Base-by-base conservation (phyloP, 2,113 vertebrate species). In the Otocyon megalotis region DNA sequence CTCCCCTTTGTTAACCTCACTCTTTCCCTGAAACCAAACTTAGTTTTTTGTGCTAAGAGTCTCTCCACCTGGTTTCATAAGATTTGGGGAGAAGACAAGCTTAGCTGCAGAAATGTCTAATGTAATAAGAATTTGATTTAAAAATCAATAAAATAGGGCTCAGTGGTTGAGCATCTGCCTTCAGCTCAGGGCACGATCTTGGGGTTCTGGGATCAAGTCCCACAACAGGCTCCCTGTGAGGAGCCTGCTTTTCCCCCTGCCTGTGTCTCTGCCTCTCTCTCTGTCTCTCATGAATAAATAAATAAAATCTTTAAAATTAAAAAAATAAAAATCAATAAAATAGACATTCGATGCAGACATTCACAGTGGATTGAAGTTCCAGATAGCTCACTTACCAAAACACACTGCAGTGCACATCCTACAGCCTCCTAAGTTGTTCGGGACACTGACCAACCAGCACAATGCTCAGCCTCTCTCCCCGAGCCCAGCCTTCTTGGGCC, bases 341-440 rank as follows among this genome's bases (percentile, higher is more conserved):
- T 0, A 22, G 26, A 19, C 19, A 4, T 16, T 2, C 3, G 0
- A 0, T 11, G 43, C 1, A 37, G 14, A 58, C 5, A 30, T 4
- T 35, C 32, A 5, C 3, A 3, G 28, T 0, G 8, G 22, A 20
- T 4, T 32, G 4, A 69, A 71, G 37, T 35, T 76, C 24, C 9
- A 26, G 28, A 35, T 10, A 37, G 43, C 8, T 32, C 2, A 1
- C 16, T 54, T 3, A 35, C 58, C 63, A 10, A 28, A 56, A 11
- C 62, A 19, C 16, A 2, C 12, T 1, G 32, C 17, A 28, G 20
- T 0, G 1, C 17, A 11, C 4, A 8, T 30, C n/a, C 3, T 8
- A 19, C 43, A 19, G 26, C 48, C 82, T 26, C 19, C 3, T 77
- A 17, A 8, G 24, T 37, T 26, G 4, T 54, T 30, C 4, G 0